phyloP scores from a whole-genome alignment of 1,140 invertebrate species.

The Diorhabda sublineata region DNA sequence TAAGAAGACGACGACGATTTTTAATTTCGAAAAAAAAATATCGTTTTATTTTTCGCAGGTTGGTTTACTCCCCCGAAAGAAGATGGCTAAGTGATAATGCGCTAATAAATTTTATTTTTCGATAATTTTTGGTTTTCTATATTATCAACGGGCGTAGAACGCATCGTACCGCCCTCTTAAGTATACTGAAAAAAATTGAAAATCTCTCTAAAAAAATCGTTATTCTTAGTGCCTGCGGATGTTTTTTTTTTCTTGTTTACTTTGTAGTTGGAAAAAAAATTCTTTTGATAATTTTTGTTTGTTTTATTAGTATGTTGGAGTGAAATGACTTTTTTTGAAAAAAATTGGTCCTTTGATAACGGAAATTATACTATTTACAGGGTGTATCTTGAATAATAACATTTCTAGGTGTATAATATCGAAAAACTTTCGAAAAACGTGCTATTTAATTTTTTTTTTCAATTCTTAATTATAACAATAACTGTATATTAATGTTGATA shows the following conservation, averaged over 20 bases:
- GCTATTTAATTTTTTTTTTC: no score
- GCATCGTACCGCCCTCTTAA: constrained; percentile 20
- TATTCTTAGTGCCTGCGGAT: constrained; percentile 35
- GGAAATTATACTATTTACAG: no score
- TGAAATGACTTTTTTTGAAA: constrained; percentile 9
- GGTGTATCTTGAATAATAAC: no score
- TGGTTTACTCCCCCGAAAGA: constrained; percentile 86
- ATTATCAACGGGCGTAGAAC: constrained; percentile 15
- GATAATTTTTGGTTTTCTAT: constrained; percentile 8
- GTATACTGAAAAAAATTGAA: constrained; percentile 12
- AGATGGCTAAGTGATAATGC: constrained; percentile 65
- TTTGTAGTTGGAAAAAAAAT: no score
- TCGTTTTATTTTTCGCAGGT: constrained; percentile 54
- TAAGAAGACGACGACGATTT: constrained; percentile 48
- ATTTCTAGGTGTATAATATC: no score
- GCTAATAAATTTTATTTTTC: constrained; percentile 29
- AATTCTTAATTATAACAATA: no score
- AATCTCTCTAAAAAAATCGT: constrained; percentile 26
- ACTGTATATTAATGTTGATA: no score
- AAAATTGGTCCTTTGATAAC: no score
- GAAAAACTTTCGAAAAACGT: no score
- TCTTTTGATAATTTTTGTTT: not conserved
- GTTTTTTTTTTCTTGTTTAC: constrained; percentile 9
- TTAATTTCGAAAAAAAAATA: not conserved
- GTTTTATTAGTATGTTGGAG: constrained; percentile 5